Evolutionary conservation across 2,113 vertebrate genomes (phyloP), one percentile per base, ranked within the genome.

Genomic region (Triplophysa siluroides): DNA sequence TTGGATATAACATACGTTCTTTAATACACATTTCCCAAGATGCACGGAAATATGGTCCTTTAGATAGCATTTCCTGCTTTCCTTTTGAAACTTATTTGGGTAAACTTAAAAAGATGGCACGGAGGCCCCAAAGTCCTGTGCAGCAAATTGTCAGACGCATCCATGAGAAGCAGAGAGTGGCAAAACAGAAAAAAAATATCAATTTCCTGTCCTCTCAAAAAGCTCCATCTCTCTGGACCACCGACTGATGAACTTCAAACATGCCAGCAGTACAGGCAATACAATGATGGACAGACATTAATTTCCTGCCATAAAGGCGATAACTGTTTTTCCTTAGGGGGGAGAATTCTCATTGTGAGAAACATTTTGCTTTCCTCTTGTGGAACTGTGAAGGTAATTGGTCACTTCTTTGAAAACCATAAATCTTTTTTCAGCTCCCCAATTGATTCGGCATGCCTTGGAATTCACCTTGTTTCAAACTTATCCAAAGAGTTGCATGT

Each of bases 1-100:
- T 83, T 18, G 68, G 56, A n/a, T 78, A 83, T 47, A 83, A 83
- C 18, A 61, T 70, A 16, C 76, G 78, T 71, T 76, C 33, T 33
- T 63, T 83, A 58, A 52, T 79, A 71, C 81, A 79, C 67, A 45
- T 81, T 64, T 43, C 82, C n/a, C 76, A 83, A 68, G 78, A 81
- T 80, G 72, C 78, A 69, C 11, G 47, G 11, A 80, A 68, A 21
- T 79, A 61, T 54, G 78, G 82, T 11, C 67, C 69, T 29, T 52
- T 80, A 65, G 82, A 83, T 68, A 65, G 29, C 33, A 60, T 84
- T 64, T 84, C 79, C 29, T 81, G 66, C 24, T 84, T 78, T 62
- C 79, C 73, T 8, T 81, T 84, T 67, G 74, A 79, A n/a, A 78
- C 50, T 33, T 24, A 19, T 76, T 77, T 77, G 68, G 63, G 80